These are phyloP conservation scores for Panagrolaimus sp. DNA, from an alignment of 1,140 invertebrate species.

Conservation along the genomic window DNA sequence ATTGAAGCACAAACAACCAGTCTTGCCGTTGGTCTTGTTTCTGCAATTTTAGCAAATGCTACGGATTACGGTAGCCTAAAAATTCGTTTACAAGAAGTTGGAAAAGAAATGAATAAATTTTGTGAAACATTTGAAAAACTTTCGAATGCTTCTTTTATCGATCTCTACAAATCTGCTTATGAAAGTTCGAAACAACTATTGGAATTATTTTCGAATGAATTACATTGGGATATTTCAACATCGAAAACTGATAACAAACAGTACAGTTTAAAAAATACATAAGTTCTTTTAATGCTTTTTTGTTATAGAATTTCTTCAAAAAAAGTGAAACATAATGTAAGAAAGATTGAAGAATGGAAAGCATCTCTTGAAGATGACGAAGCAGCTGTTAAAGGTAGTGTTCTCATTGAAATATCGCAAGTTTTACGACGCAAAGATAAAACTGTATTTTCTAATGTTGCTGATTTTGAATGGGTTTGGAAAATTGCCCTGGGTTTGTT, in stretches of 20 bases:
- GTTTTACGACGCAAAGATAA: not conserved
- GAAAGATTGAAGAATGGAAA: slow-evolving; percentile 8
- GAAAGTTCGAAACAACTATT: slow-evolving; percentile 5
- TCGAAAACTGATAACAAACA: not conserved
- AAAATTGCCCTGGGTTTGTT: not conserved
- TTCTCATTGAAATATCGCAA: not conserved
- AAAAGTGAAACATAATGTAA: not conserved
- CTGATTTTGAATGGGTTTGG: not conserved
- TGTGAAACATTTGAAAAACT: not conserved
- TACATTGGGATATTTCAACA: not conserved
- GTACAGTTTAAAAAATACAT: not conserved
- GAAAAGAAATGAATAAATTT: slow-evolving; percentile 1
- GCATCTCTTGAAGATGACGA: not conserved
- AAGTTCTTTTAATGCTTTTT: not conserved
- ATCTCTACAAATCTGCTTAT: not conserved
- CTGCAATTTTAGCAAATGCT: not conserved
- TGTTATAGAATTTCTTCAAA: not conserved
- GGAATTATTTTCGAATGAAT: not conserved
- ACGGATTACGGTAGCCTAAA: not conserved
- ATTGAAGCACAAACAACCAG: not conserved
- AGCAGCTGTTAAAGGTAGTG: not conserved
- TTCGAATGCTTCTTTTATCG: not conserved
- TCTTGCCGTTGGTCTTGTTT: slow-evolving; percentile 2
- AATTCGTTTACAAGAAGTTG: not conserved
- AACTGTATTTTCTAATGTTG: not conserved